Evolutionary conservation across 30 jellyfish, hydroid and myxozoan species (phyloP), one percentile per base, ranked within the genome.

Genomic region (Sanderia malayensis): DNA sequence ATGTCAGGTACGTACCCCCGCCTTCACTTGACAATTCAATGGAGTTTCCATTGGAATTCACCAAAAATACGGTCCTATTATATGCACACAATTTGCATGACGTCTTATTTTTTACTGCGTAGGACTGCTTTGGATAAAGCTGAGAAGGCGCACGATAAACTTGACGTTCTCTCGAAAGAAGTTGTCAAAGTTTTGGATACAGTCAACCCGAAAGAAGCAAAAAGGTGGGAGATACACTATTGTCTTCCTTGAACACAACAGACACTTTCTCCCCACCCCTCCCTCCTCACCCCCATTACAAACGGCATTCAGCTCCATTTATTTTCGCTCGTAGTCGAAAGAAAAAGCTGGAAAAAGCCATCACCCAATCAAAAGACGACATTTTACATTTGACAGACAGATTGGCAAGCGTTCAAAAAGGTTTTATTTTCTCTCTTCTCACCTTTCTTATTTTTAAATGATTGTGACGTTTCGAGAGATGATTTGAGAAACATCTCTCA

Each of bases 281-380:
- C n/a, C n/a, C n/a, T n/a, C n/a, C n/a, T n/a, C n/a, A n/a, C n/a
- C n/a, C n/a, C n/a, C n/a, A n/a, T n/a, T n/a, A n/a, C n/a, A n/a
- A n/a, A n/a, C n/a, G n/a, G n/a, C n/a, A n/a, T n/a, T n/a, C n/a
- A n/a, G n/a, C n/a, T n/a, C n/a, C n/a, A n/a, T 44, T 64, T 31
- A n/a, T 44, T 31, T 59, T 44, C 13, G 22, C 41, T 31, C 47
- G 19, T 76, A 86, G 96, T 62, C 84, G 85, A 2, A 86, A 73
- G 31, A 79, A 69, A 86, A 86, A 86, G 67, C 82, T 86, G 0
- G 96, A 86, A 17, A 86, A 86, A 31, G 96, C 90, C 10, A 85
- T 86, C 44, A 66, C 31, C 6, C 94, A 71, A 32, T 71, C 96
- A 31, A 86, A 81, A 67, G 96, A 86, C 30, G 93, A 86, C 79